A percentile compares a stretch with the other conserved stretches of the same genome.
phyloP scores from a whole-genome alignment of 2,797 vertebrate species.

The Phalanger gymnotis region DNA sequence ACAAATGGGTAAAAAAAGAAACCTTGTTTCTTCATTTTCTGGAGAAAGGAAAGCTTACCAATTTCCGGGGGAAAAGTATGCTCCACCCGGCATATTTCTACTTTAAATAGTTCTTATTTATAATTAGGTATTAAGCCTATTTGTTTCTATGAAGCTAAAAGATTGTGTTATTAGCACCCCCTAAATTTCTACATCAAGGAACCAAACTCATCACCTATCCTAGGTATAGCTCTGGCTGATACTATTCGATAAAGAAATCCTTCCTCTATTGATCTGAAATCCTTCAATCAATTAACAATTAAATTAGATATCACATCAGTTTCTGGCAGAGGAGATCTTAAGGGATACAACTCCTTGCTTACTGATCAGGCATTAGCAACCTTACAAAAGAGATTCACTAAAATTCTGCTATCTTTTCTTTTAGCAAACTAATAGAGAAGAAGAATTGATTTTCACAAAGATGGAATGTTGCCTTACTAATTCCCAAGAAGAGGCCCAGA shows the following conservation, averaged over 20 bases:
- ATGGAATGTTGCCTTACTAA: not conserved
- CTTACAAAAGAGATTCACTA: not conserved
- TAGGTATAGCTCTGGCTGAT: no score
- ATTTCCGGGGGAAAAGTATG: not conserved
- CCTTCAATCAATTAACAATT: not conserved
- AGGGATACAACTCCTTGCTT: not conserved
- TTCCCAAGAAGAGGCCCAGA: constrained; percentile 15
- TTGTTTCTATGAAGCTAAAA: not conserved
- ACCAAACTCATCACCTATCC: no score
- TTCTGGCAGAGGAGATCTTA: not conserved
- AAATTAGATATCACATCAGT: constrained; percentile 4
- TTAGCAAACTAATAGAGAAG: not conserved
- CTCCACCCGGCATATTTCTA: not conserved
- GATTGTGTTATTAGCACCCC: not conserved
- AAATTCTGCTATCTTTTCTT: constrained; percentile 7
- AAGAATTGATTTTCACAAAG: constrained; percentile 8
- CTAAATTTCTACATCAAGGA: no score
- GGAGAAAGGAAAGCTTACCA: not conserved
- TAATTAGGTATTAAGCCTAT: not conserved
- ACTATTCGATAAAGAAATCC: not conserved
- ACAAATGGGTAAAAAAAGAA: not conserved
- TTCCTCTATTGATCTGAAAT: constrained; percentile 24
- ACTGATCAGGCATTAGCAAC: not conserved
- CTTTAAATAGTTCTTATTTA: not conserved
- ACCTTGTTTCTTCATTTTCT: not conserved